Conservation (phyloP, 1,140 invertebrate species). For the Dolichoris vasculosae region DNA sequence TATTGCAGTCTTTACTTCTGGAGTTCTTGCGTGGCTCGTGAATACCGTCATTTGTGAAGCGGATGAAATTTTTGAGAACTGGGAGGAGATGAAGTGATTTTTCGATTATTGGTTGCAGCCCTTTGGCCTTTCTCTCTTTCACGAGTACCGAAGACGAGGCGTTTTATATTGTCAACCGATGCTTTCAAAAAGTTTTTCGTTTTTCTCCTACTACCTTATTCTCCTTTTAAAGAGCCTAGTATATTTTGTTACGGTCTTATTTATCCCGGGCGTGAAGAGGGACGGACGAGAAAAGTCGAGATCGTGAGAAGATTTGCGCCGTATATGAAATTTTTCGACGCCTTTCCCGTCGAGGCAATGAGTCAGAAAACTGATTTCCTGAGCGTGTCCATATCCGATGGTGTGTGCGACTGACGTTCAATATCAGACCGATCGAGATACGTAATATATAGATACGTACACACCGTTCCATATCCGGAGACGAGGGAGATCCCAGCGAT, state of each 20-base stretch:
- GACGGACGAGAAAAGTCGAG: neutral
- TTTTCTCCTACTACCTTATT: neutral
- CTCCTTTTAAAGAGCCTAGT: neutral
- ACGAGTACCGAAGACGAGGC: neutral
- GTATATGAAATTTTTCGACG: neutral
- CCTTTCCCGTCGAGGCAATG: constrained; percentile 19
- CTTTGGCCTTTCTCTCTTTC: constrained; percentile 45
- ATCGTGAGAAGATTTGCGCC: constrained; percentile 47
- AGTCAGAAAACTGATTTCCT: constrained; percentile 52
- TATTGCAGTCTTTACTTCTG: neutral
- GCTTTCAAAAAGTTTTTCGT: constrained; percentile 28
- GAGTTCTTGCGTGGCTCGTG: neutral
- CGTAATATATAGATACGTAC: constrained; percentile 15
- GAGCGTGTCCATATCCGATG: constrained; percentile 25
- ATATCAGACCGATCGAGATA: constrained; percentile 25
- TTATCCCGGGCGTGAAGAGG: constrained; percentile 6
- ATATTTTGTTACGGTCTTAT: constrained; percentile 41
- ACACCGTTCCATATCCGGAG: neutral
- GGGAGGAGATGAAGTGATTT: constrained; percentile 47
- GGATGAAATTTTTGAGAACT: neutral
- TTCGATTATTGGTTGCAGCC: constrained; percentile 53
- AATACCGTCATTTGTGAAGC: constrained; percentile 4
- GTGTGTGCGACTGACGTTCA: constrained; percentile 48
- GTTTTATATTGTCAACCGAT: constrained; percentile 2
- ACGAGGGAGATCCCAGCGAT: constrained; percentile 31